Evolutionary conservation across 2,888 invertebrate species (phyloP).

Genomic region (Seira sanloemensis): DNA sequence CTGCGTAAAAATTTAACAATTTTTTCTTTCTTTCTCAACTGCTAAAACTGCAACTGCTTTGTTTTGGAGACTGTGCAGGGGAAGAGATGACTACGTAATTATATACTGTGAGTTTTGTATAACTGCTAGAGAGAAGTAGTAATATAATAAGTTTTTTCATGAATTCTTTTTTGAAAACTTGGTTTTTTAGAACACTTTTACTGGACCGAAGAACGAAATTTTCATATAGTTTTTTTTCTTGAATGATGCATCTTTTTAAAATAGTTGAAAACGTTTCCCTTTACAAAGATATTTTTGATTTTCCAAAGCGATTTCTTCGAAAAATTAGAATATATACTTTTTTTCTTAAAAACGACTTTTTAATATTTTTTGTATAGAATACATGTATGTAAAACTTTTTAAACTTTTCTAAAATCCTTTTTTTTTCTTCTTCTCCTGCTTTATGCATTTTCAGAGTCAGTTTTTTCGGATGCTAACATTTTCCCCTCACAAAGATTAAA

Average conservation of each 20-base stretch:
- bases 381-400: background rate
- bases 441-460: slow-evolving; percentile 20
- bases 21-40: no score
- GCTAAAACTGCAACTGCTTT: no score
- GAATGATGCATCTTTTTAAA: slow-evolving; percentile 37
- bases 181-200: slow-evolving; percentile 68
- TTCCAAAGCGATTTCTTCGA: background rate
- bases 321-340: slow-evolving; percentile 11
- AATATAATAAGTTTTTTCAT: slow-evolving; percentile 25
- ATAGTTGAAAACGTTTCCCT: slow-evolving; percentile 21
- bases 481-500: background rate
- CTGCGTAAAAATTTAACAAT: no score
- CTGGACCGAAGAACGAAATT: slow-evolving; percentile 69
- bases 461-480: background rate
- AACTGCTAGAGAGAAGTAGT: slow-evolving; percentile 1
- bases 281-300: slow-evolving; percentile 10
- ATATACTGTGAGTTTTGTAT: slow-evolving; percentile 12
- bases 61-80: slow-evolving; percentile 14
- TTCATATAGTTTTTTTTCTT: no score
- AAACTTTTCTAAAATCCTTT: slow-evolving; percentile 4
- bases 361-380: slow-evolving; percentile 2
- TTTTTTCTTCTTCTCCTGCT: slow-evolving; percentile 1
- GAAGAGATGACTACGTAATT: slow-evolving; percentile 20
- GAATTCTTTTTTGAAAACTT: slow-evolving; percentile 24
- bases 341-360: slow-evolving; percentile 8